Evolutionary conservation across 2,113 vertebrate species (phyloP), one percentile per base, ranked within the genome.

Genomic region (Lepus timidus): DNA sequence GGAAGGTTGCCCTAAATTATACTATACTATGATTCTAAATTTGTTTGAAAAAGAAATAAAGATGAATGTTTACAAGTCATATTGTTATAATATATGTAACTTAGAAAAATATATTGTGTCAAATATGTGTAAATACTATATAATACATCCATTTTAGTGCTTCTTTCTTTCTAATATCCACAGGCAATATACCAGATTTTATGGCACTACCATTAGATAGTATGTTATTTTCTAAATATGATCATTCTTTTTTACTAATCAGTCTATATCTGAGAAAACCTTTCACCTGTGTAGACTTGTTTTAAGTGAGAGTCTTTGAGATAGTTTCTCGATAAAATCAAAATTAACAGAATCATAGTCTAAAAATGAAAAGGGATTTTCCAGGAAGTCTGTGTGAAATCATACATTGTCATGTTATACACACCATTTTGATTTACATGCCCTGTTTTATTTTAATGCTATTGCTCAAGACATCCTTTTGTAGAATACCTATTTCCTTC

Each of bases 341-440:
- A 87, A 76, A 44, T 16, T 20, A 44, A n/a, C 1, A 84, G 16
- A 93, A 71, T 27, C 20, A 61, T 16, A 67, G 27, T 80, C 27
- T 89, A 81, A 87, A 78, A 93, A 58, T 80, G 27, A 85, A 88
- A 86, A 49, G 62, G 4, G 1, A 55, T 17, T 68, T 95, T 85
- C 55, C 5, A 84, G 10, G 8, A 44, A 85, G 10, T 78, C 91
- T 91, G 70, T 29, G 16, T 85, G 14, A 61, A 80, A 58, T 74
- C n/a, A 95, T 71, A 22, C 36, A 67, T 79, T 81, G 4, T 70
- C 8, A 78, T 62, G 3, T 1, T 92, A 55, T 79, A 17, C 8
- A 13, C 25, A 44, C 74, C 17, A 31, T 62, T 94, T 76, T 70
- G 6, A 61, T 75, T 91, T 74, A 4, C 44, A 8, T 62, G 23